Conservation (phyloP, 2,113 vertebrate genomes). For the sheep (Ovis aries) region DNA sequence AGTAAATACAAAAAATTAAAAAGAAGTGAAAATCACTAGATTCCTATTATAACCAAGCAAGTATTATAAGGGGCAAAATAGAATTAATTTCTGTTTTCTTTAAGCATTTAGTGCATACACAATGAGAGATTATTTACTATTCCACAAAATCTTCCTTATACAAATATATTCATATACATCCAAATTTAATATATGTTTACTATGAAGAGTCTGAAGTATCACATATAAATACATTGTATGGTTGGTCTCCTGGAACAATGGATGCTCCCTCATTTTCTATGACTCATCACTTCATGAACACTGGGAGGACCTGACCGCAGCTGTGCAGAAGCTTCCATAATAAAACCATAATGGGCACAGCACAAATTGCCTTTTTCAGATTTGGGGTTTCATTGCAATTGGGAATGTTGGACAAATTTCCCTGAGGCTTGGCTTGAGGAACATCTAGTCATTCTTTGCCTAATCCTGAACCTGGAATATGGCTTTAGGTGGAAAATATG, state of each 20-base stretch:
- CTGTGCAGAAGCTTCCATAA: constrained; percentile 52
- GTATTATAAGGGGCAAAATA: background rate
- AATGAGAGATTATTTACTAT: background rate
- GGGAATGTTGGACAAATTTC: constrained; percentile 40
- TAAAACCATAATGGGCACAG: constrained; percentile 42
- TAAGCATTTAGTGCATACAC: background rate
- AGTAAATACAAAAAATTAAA: background rate
- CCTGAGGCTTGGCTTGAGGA: constrained; percentile 62
- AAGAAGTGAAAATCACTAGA: background rate
- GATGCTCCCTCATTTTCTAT: background rate
- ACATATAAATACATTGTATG: background rate
- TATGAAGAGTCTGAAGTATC: background rate
- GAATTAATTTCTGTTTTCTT: background rate
- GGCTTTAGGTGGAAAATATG: constrained; percentile 2
- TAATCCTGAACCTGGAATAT: background rate
- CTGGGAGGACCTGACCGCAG: constrained; percentile 59
- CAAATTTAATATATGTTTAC: background rate
- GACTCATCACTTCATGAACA: constrained; percentile 42
- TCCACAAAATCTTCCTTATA: background rate
- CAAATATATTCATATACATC: background rate
- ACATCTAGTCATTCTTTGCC: background rate
- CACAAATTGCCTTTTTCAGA: constrained; percentile 55
- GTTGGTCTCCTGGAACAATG: background rate
- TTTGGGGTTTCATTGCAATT: constrained; percentile 53
- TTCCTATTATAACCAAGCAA: background rate